A percentile compares a stretch with the other conserved stretches of the same genome.
These are phyloP conservation scores for Agrotis puta DNA, from an alignment of 2,888 invertebrate genomes.

Conservation along the genomic window DNA sequence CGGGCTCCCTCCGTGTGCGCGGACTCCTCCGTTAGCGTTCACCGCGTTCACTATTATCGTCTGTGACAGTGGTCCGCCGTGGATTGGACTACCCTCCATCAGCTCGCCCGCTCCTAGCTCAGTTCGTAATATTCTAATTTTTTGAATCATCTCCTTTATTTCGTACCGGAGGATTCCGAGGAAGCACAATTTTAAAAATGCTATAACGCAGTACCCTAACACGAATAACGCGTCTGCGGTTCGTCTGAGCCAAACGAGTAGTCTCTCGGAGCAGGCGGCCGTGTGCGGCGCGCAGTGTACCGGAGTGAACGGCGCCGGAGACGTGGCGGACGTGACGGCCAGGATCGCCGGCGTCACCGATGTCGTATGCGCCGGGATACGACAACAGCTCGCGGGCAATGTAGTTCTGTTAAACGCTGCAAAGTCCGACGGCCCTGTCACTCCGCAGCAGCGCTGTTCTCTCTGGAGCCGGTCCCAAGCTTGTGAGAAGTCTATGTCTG, in stretches of 20 bases:
- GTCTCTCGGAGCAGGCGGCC: constrained; percentile 93
- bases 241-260: constrained; percentile 94
- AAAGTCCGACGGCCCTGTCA: constrained; percentile 92
- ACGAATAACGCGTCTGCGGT: constrained; percentile 96
- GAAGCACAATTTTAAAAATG: constrained; percentile 97
- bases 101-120: constrained; percentile 91
- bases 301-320: constrained; percentile 81
- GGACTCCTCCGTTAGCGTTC: constrained; percentile 91
- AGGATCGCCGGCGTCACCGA: constrained; percentile 89
- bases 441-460: constrained; percentile 95
- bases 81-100: constrained; percentile 85
- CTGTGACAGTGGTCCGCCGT: constrained; percentile 88
- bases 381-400: constrained; percentile 87
- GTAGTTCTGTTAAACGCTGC: constrained; percentile 85
- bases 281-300: constrained; percentile 88
- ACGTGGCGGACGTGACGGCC: constrained; percentile 80
- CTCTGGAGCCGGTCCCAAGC: constrained; percentile 95
- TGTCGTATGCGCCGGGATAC: constrained; percentile 83
- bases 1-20: constrained; percentile 90
- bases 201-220: constrained; percentile 96
- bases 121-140: constrained; percentile 95
- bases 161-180: constrained; percentile 96
- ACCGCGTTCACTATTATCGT: constrained; percentile 89
- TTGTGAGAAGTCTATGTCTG: constrained; percentile 93
- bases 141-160: constrained; percentile 97